These are phyloP conservation scores for Sarcophaga carnaria DNA, from an alignment of 2,888 invertebrate species.

Conservation along the genomic window DNA sequence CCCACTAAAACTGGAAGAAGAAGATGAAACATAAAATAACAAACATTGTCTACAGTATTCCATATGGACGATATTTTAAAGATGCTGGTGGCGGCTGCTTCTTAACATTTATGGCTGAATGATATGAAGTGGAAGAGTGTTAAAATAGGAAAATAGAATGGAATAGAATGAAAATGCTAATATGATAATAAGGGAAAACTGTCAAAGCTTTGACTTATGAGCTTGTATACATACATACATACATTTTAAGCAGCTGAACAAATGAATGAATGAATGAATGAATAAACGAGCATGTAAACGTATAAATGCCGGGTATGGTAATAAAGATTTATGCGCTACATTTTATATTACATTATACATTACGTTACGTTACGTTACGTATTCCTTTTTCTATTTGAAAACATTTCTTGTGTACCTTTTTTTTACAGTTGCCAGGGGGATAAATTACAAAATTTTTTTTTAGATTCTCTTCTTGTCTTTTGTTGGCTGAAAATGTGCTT, in stretches of 20 bases:
- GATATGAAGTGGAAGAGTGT: not conserved
- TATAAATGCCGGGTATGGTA: slow-evolving; percentile 8
- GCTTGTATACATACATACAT: not conserved
- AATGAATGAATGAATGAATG: too few species aligned
- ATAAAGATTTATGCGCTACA: slow-evolving; percentile 41
- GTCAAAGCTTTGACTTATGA: slow-evolving; percentile 57
- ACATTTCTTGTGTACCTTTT: not conserved
- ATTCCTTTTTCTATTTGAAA: not conserved
- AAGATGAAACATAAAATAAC: not conserved
- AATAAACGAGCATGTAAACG: too few species aligned
- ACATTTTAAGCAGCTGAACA: too few species aligned
- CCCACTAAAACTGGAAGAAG: not conserved
- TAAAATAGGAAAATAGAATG: not conserved
- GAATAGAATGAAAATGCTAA: slow-evolving; percentile 35
- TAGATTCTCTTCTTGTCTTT: not conserved
- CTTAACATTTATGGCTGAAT: not conserved
- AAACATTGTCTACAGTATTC: slow-evolving; percentile 27
- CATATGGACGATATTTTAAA: slow-evolving; percentile 18
- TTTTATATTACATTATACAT: not conserved
- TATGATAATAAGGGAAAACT: slow-evolving; percentile 56
- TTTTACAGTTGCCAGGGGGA: not conserved
- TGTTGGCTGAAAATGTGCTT: not conserved
- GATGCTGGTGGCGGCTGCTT: not conserved
- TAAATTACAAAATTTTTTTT: not conserved
- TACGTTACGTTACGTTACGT: too few species aligned